A percentile compares a stretch with the other conserved stretches of the same genome.
These are phyloP conservation scores for Sarcophaga peregrina DNA, from an alignment of 1,140 invertebrate genomes.

Conservation along the genomic window DNA sequence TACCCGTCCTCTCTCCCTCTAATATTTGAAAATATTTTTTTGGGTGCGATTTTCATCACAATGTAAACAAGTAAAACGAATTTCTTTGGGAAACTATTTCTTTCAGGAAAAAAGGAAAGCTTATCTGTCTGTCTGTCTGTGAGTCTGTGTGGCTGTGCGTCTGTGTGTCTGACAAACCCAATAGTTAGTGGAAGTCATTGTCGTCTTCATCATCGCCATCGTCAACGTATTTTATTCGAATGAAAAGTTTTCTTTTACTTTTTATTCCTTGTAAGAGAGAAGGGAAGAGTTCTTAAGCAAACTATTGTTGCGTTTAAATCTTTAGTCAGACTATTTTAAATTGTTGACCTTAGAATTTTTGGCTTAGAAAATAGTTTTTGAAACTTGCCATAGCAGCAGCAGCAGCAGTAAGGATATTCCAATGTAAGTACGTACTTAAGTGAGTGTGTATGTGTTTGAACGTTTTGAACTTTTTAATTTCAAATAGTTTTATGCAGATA, in stretches of 20 bases:
- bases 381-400: not conserved
- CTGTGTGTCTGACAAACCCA: not conserved
- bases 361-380: slow-evolving; percentile 27
- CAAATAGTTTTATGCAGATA: slow-evolving; percentile 40
- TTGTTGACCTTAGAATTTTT: slow-evolving; percentile 41
- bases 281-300: not conserved
- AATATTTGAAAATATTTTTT: not conserved
- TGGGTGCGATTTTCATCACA: slow-evolving; percentile 38
- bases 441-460: not conserved
- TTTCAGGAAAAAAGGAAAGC: not conserved
- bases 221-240: not conserved
- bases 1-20: not conserved
- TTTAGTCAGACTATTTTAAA: slow-evolving; percentile 34
- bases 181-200: not conserved
- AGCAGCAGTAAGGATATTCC: not conserved
- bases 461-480: slow-evolving; percentile 34
- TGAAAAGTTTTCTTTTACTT: not conserved
- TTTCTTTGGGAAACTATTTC: not conserved
- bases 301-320: slow-evolving; percentile 31
- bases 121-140: not conserved
- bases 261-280: not conserved
- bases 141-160: not conserved
- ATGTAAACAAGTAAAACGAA: slow-evolving; percentile 28
- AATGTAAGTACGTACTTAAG: not conserved
- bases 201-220: not conserved